A percentile compares a stretch with the other conserved stretches of the same genome.
These are phyloP conservation scores for Bombus cullumanus DNA, from an alignment of 1,140 invertebrate genomes.

Conservation along the genomic window DNA sequence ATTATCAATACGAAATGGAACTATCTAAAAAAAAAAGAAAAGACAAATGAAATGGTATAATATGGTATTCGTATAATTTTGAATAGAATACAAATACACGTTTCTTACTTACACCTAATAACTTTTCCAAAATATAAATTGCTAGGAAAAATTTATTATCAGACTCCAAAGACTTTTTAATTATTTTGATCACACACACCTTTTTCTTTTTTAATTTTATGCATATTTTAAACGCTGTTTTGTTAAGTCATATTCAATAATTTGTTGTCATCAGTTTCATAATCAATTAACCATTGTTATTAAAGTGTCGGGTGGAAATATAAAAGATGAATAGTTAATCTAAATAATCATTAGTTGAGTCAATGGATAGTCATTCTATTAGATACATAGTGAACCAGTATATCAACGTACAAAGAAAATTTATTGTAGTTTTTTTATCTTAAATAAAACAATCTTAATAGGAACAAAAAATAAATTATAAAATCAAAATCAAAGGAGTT, in stretches of 20 bases:
- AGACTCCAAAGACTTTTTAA: too few species aligned
- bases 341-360: neutral
- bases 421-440: neutral
- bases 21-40: neutral
- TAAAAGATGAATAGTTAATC: neutral
- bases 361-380: neutral
- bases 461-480: neutral
- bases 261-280: neutral
- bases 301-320: neutral
- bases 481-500: neutral
- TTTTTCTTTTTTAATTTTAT: too few species aligned
- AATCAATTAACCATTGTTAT: neutral
- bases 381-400: too few species aligned
- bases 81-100: neutral
- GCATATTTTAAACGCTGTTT: too few species aligned
- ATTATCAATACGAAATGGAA: neutral
- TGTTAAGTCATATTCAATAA: neutral
- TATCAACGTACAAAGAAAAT: neutral
- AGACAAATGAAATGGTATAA: neutral
- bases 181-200: too few species aligned
- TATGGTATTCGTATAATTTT: neutral
- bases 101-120: neutral
- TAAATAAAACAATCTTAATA: neutral
- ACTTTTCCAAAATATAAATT: neutral
- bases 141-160: too few species aligned